Percentiles rank a stretch among this genome's conserved stretches.
These are phyloP conservation scores for Schizaphis graminum DNA, from an alignment of 2,888 invertebrate species.

Conservation along the genomic window DNA sequence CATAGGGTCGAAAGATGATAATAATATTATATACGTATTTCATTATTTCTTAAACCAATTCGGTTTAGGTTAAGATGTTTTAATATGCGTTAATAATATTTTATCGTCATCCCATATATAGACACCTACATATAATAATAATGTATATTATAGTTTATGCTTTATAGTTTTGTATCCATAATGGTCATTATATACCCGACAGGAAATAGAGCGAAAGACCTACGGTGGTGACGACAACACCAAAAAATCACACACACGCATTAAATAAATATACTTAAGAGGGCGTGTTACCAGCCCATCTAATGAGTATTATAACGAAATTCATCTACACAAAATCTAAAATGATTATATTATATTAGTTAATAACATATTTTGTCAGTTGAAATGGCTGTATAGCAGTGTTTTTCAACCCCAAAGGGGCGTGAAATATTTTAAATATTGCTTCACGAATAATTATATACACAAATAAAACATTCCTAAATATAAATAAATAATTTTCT, in stretches of 20 bases:
- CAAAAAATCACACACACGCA: neutral
- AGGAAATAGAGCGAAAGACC: neutral
- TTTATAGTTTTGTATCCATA: neutral
- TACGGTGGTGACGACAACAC: neutral
- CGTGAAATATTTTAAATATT: neutral
- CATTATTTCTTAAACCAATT: neutral
- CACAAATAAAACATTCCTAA: neutral
- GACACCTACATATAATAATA: neutral
- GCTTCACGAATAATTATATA: neutral
- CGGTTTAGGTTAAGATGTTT: neutral
- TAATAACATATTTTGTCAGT: neutral
- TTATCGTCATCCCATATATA: neutral
- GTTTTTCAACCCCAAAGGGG: neutral
- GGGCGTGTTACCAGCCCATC: neutral
- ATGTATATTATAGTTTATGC: neutral
- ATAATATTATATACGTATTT: neutral
- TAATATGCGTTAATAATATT: neutral
- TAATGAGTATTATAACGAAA: neutral
- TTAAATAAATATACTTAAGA: neutral
- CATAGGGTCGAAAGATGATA: neutral
- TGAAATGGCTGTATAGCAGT: neutral
- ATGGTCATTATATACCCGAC: neutral
- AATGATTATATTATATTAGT: neutral
- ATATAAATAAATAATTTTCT: neutral
- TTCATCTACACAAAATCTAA: neutral